A percentile compares a stretch with the other conserved stretches of the same genome.
Conservation (phyloP, 2,797 vertebrate genomes). For the Enteromius paludinosus region DNA sequence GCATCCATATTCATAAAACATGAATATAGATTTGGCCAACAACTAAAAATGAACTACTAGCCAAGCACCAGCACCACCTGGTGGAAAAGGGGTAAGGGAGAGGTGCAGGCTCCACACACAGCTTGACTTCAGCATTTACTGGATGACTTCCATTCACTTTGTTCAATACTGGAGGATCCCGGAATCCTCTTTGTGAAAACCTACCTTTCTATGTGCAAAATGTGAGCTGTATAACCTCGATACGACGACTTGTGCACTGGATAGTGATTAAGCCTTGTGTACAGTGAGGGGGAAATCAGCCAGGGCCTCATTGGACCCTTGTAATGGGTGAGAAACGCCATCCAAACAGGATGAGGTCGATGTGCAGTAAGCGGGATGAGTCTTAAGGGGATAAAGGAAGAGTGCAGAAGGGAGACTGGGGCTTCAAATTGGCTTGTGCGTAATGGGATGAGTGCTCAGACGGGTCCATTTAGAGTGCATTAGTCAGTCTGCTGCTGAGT, state of each 20-base stretch:
- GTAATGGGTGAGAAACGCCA: slow-evolving; percentile 29
- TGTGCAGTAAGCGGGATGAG: slow-evolving; percentile 7
- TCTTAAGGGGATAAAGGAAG: slow-evolving; percentile 5
- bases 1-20: not conserved
- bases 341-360: slow-evolving; percentile 26
- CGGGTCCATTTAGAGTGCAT: slow-evolving; percentile 44
- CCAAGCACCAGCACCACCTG: slow-evolving; percentile 19
- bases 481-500: slow-evolving; percentile 7
- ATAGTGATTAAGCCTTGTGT: slow-evolving; percentile 16
- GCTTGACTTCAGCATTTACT: slow-evolving; percentile 64
- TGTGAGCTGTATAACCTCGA: not conserved
- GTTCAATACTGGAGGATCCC: not conserved
- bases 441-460: slow-evolving; percentile 31
- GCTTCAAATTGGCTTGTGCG: slow-evolving; percentile 33
- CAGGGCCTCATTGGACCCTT: slow-evolving; percentile 11
- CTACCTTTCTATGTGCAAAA: not conserved
- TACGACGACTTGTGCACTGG: not conserved
- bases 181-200: not conserved
- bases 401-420: slow-evolving; percentile 5
- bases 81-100: slow-evolving; percentile 44
- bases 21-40: not conserved
- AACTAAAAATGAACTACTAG: not conserved
- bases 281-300: slow-evolving; percentile 20
- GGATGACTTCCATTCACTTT: slow-evolving; percentile 55
- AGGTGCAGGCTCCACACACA: slow-evolving; percentile 42